A percentile compares a stretch with the other conserved stretches of the same genome.
Evolutionary conservation across 2,888 invertebrate species (phyloP).

Genomic region (Linhomoeus sp.): DNA sequence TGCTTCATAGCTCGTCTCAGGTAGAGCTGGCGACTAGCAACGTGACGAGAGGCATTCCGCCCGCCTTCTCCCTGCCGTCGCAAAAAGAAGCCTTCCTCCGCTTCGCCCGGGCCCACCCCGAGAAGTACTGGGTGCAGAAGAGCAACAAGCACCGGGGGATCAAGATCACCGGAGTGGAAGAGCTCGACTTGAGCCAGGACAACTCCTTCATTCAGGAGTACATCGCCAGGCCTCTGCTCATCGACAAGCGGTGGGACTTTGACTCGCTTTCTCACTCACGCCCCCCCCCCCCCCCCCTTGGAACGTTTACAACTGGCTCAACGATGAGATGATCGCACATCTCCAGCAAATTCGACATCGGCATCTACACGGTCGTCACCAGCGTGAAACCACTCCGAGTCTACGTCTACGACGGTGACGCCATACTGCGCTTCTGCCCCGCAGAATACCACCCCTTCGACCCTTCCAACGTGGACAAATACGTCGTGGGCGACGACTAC

Average conservation of each 20-base stretch:
- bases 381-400: conserved; percentile 70
- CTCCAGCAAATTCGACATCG: conserved; percentile 70
- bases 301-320: no score
- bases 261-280: neutral
- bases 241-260: conserved; percentile 49
- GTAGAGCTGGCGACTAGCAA: conserved; percentile 53
- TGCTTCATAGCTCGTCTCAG: no score
- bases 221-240: conserved; percentile 61
- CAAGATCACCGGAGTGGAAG: conserved; percentile 45
- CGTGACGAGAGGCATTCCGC: conserved; percentile 56
- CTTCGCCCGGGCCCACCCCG: conserved; percentile 45
- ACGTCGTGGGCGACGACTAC: conserved; percentile 83
- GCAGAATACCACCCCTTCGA: conserved; percentile 76
- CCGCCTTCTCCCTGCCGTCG: conserved; percentile 63
- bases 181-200: conserved; percentile 47
- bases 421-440: conserved; percentile 66
- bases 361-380: conserved; percentile 73
- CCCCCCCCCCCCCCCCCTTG: no score
- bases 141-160: conserved; percentile 76
- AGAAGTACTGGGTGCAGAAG: conserved; percentile 66
- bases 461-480: conserved; percentile 53
- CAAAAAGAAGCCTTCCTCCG: conserved; percentile 48
- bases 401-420: conserved; percentile 71
- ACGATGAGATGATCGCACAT: no score
- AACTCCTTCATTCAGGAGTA: conserved; percentile 78